These are phyloP conservation scores for Cyrtorhinus lividipennis DNA, from an alignment of 1,140 invertebrate genomes.

Conservation along the genomic window DNA sequence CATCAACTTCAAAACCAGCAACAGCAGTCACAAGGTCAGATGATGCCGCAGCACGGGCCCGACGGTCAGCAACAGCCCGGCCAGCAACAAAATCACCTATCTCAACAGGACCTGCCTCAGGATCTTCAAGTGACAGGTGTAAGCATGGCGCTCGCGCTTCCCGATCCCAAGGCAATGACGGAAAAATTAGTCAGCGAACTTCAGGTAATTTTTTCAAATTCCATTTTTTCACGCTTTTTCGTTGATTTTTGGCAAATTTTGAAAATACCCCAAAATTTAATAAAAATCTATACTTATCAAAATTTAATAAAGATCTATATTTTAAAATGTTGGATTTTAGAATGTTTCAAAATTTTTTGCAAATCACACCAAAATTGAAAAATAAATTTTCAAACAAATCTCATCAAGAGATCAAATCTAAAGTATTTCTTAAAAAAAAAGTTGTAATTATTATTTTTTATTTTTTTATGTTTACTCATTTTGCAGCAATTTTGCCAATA, in stretches of 20 bases:
- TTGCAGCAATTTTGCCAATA: too few relatives aligned
- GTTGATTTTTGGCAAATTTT: too few relatives aligned
- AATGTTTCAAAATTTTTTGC: too few relatives aligned
- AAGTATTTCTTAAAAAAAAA: too few relatives aligned
- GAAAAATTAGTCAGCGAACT: constrained; percentile 28
- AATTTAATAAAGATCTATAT: background rate
- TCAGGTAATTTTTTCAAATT: constrained; percentile 24
- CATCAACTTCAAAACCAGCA: constrained; percentile 7
- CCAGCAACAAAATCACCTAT: background rate
- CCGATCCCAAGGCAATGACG: constrained; percentile 27
- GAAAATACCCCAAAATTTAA: background rate
- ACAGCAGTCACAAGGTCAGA: constrained; percentile 14
- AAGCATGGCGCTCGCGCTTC: constrained; percentile 19
- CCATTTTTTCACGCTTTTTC: background rate
- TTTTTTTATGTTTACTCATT: too few relatives aligned
- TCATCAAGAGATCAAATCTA: too few relatives aligned
- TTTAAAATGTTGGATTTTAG: background rate
- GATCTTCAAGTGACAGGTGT: constrained; percentile 20
- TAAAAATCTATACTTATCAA: background rate
- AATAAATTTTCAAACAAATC: too few relatives aligned
- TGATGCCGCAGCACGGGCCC: background rate
- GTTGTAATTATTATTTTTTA: too few relatives aligned
- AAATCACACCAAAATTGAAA: too few relatives aligned
- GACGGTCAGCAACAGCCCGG: background rate
- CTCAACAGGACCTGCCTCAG: constrained; percentile 17